Base-by-base conservation (phyloP, 2,113 vertebrate species). In the Ctenodactylus gundi region DNA sequence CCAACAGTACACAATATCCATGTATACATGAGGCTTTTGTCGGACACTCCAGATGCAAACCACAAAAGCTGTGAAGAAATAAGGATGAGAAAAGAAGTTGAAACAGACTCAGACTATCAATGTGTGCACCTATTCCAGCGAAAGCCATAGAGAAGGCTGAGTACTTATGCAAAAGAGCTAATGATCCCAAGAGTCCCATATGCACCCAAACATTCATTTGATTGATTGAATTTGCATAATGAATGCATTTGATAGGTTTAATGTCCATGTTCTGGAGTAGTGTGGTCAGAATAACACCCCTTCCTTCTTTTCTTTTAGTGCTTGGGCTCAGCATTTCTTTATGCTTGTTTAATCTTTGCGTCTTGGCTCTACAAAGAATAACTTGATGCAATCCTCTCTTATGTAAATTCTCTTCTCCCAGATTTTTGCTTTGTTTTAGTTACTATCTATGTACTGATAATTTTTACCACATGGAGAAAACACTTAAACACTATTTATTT, bases 381-480 rank as follows among this genome's bases (percentile, higher is more conserved):
- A 70, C 75, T 58, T 90, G 91, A 91, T 94, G 70, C 7, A 75
- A 51, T 92, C 93, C 73, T 92, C n/a, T 77, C 39, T 94, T 95
- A 41, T 85, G 76, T 95, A 97, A 95, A 97, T 92, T 87, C 17
- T 85, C 94, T 90, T 62, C 17, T 68, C 84, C 62, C 4, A 39
- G 72, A 65, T 49, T 80, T 97, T 95, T 82, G 53, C 44, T 97
- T 94, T 97, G 94, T 94, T 97, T 96, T 96, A 93, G 85, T 94
- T 96, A 80, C 53, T 78, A 46, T 95, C 44, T 73, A 11, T 86
- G 75, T 94, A 94, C 73, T 5, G 9, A 81, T 94, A 95, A 96
- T 94, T 96, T 80, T 94, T 94, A 95, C 96, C 95, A 97, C 81
- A 93, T 95, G 93, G 64, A 87, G 60, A 83, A 97, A 91, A 93